Evolutionary conservation across 2,797 vertebrate species (phyloP), one percentile per base, ranked within the genome.

Genomic region (Carapus acus): DNA sequence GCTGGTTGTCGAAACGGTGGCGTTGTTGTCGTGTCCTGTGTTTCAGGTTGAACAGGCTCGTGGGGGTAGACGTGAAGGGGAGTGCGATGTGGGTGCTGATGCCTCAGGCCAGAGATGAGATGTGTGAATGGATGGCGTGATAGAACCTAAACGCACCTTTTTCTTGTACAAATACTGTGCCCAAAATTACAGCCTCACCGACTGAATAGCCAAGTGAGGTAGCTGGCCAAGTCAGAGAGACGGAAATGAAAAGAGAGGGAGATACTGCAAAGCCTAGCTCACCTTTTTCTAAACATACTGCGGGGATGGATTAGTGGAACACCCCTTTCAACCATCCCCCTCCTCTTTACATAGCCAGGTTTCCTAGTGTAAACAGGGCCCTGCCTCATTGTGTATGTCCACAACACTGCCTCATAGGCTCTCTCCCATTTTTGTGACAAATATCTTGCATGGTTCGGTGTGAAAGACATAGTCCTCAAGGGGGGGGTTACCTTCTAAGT

Each of bases 11-110:
- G n/a, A 59, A 73, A 70, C 65, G 50, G 69, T 65, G 46, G 71
- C 13, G 2, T 8, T n/a, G n/a, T n/a, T n/a, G 8, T 13, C 8
- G 62, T 42, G 55, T 70, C 82, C 48, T 60, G 83, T 69, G 73
- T 64, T 81, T 78, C 88, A 76, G 76, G 87, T 88, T 74, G 20
- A 58, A 81, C 87, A 62, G 76, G 87, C 81, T 88, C 19, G 2
- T 21, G 49, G 54, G 9, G n/a, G n/a, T n/a, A n/a, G n/a, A n/a
- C n/a, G n/a, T n/a, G n/a, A n/a, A n/a, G n/a, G n/a, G n/a, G n/a
- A n/a, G n/a, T n/a, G n/a, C n/a, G 9, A 60, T 78, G 67, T 58
- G 71, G 81, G 76, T 52, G 73, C 72, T 74, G 42, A n/a, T n/a
- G n/a, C 65, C 38, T 2, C 8, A 49, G 46, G 44, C 24, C 44